phyloP scores from a whole-genome alignment of 2,113 vertebrate genomes.

The Plecturocebus donacophilus region DNA sequence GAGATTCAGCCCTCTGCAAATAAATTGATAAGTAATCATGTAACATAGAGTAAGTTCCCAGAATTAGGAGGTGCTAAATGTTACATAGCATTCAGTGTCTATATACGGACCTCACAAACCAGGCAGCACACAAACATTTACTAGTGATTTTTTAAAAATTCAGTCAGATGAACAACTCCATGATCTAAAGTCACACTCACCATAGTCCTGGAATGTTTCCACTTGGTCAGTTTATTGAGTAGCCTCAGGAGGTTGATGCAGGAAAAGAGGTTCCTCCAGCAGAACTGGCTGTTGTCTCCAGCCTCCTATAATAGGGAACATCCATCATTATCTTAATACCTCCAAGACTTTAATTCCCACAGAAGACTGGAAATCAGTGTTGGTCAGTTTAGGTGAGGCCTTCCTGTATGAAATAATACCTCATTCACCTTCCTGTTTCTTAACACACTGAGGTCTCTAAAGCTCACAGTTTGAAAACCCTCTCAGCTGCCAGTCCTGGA shows the following conservation, averaged over 20 bases:
- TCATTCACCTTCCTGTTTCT: neutral
- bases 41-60: neutral
- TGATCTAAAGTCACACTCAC: slow-evolving; percentile 80
- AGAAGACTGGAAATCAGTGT: neutral
- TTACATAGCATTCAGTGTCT: neutral
- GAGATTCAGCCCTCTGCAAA: neutral
- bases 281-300: slow-evolving; percentile 96
- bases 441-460: neutral
- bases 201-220: slow-evolving; percentile 99
- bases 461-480: neutral
- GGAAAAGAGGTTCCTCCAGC: slow-evolving; percentile 98
- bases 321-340: neutral
- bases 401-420: neutral
- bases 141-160: neutral
- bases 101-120: neutral
- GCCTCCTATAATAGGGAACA: slow-evolving; percentile 88
- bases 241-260: slow-evolving; percentile 96
- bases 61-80: neutral
- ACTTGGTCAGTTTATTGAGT: slow-evolving; percentile 98
- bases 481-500: neutral
- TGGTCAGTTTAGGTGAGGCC: neutral
- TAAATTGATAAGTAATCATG: neutral
- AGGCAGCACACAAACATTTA: neutral
- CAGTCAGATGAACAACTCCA: neutral
- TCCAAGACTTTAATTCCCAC: neutral